Conservation (phyloP, 2,888 invertebrate genomes). For the Oscheius sp. region DNA sequence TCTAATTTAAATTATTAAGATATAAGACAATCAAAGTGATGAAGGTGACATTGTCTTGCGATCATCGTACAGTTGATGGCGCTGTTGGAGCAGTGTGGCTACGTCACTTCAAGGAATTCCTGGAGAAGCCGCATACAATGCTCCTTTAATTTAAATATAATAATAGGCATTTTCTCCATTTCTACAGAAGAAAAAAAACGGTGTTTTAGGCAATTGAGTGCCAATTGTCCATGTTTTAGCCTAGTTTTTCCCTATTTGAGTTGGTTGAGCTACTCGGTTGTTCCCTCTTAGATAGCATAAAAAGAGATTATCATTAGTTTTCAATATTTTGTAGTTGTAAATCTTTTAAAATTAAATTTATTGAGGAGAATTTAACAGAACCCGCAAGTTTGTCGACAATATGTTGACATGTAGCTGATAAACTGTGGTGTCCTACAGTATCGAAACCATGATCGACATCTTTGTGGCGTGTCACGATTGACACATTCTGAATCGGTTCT, state of each 20-base stretch:
- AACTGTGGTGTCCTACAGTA: slow-evolving; percentile 57
- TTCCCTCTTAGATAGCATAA: slow-evolving; percentile 25
- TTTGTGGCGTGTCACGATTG: slow-evolving; percentile 51
- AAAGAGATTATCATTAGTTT: slow-evolving; percentile 17
- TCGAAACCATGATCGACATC: slow-evolving; percentile 58
- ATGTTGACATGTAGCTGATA: slow-evolving; percentile 43
- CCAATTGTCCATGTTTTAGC: neutral
- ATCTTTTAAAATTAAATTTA: too few species aligned
- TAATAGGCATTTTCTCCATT: slow-evolving; percentile 30
- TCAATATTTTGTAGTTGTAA: neutral
- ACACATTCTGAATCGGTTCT: slow-evolving; percentile 44
- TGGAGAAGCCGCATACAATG: slow-evolving; percentile 94
- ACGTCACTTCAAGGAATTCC: slow-evolving; percentile 85
- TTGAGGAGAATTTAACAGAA: slow-evolving; percentile 38
- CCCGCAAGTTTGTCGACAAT: slow-evolving; percentile 51
- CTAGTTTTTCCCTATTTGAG: slow-evolving; percentile 2
- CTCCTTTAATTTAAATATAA: slow-evolving; percentile 82
- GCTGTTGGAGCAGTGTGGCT: slow-evolving; percentile 98
- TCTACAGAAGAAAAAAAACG: slow-evolving; percentile 7
- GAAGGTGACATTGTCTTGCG: slow-evolving; percentile 92
- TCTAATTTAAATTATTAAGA: slow-evolving; percentile 44
- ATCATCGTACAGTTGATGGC: slow-evolving; percentile 96
- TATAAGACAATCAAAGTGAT: slow-evolving; percentile 80
- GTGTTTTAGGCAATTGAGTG: slow-evolving; percentile 28
- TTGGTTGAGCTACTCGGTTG: slow-evolving; percentile 26